Evolutionary conservation across 2,797 vertebrate genomes (phyloP), one percentile per base, ranked within the genome.

Genomic region (Sebastes taczanowskii): DNA sequence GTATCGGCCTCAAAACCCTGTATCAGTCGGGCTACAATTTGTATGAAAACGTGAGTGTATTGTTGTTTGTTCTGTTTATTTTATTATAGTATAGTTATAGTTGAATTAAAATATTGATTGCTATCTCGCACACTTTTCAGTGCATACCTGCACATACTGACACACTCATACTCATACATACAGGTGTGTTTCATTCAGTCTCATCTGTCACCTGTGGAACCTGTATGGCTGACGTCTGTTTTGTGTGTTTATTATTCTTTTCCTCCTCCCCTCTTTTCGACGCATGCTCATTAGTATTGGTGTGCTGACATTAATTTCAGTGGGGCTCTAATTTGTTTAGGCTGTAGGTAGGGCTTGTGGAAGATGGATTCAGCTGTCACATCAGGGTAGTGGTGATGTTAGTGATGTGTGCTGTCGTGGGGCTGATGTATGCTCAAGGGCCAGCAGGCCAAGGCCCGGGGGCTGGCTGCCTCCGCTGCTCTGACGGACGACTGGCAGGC

Each of bases 331-430:
- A 93, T 93, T 93, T 91, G 91, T 91, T 83, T 86, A 86, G 90
- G 84, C 87, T 91, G 83, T 77, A 91, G 90, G 91, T 93, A 88
- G 88, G 80, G 89, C 85, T 91, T 83, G 83, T 91, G 89, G 68
- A 88, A 93, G 93, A 94, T 86, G 87, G 92, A 94, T 95, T 93
- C 86, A 91, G 89, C 92, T 91, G 93, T 95, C 94, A 90, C 85
- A 68, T 80, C 77, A 77, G 30, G 69, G 78, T 80, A 76, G 85
- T 78, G 86, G 77, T 81, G 79, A 90, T 65, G 89, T 94, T 94
- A 94, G 92, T 90, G 90, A 94, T 91, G 92, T 81, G 76, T 80
- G 89, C 86, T 94, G 91, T 94, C 80, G 66, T 72, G 29, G 69
- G 76, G 87, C 90, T 93, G 94, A 95, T 93, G 84, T 93, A 93